Conservation (phyloP, 2,888 invertebrate genomes). For the Sesamia inferens region DNA sequence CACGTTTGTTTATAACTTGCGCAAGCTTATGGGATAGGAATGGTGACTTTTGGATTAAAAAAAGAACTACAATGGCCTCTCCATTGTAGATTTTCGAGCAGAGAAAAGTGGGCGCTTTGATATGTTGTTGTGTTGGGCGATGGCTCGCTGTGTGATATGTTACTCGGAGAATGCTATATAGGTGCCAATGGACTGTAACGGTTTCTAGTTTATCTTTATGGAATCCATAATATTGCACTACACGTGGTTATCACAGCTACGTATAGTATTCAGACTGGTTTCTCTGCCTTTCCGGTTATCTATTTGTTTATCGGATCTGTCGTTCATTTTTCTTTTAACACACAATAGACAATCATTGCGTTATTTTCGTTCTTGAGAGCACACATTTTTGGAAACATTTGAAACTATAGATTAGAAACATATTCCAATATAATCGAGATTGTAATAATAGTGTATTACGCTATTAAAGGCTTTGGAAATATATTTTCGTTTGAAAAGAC, state of each 20-base stretch:
- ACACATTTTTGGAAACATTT: too few relatives aligned
- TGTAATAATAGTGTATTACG: too few relatives aligned
- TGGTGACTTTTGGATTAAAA: constrained; percentile 44
- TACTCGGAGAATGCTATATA: constrained; percentile 1
- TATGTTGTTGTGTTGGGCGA: constrained; percentile 20
- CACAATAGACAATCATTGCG: background rate
- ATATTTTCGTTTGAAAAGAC: background rate
- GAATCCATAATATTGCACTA: background rate
- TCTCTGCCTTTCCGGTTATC: background rate
- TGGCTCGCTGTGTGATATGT: constrained; percentile 4
- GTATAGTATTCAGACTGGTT: constrained; percentile 2
- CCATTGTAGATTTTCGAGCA: constrained; percentile 55
- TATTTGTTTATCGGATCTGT: background rate
- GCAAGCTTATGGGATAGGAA: constrained; percentile 54
- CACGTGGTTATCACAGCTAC: background rate
- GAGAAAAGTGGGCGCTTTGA: constrained; percentile 28
- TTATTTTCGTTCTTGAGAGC: too few relatives aligned
- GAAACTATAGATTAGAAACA: too few relatives aligned
- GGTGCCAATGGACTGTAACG: constrained; percentile 22
- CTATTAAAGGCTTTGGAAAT: too few relatives aligned
- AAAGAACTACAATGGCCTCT: background rate
- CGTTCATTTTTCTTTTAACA: background rate
- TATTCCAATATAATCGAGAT: too few relatives aligned
- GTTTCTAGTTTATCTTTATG: constrained; percentile 25
- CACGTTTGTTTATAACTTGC: constrained; percentile 56